Evolutionary conservation across 2,888 invertebrate species (phyloP).

Genomic region (Caenorhabditis sp.): DNA sequence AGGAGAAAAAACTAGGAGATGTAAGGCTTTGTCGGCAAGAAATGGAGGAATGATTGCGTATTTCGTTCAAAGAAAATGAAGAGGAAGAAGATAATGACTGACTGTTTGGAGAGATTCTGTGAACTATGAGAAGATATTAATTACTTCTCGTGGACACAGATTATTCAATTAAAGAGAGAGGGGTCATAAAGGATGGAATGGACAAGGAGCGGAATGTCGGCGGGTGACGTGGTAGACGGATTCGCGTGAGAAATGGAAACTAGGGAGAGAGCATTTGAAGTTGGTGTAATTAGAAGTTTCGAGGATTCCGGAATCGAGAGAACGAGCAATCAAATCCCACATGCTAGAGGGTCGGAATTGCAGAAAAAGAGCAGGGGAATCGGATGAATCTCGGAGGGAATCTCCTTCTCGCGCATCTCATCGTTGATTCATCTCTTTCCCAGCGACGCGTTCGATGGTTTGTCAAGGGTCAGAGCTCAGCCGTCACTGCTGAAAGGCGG

Average conservation of each 20-base stretch:
- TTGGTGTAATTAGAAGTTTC: conserved; percentile 25
- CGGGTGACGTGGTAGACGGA: conserved; percentile 28
- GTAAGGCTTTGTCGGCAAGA: not conserved
- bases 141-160: conserved; percentile 9
- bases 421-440: conserved; percentile 46
- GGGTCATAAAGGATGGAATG: too few relatives aligned
- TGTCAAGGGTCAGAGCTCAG: conserved; percentile 24
- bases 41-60: not conserved
- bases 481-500: conserved; percentile 26
- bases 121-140: not conserved
- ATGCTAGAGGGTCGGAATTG: not conserved
- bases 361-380: not conserved
- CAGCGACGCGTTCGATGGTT: conserved; percentile 44
- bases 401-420: conserved; percentile 11
- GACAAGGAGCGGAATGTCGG: conserved; percentile 5
- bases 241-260: conserved; percentile 28
- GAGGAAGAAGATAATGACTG: not conserved
- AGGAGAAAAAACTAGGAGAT: not conserved
- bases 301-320: conserved; percentile 7
- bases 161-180: conserved; percentile 37
- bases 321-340: conserved; percentile 18
- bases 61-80: too few relatives aligned
- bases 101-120: not conserved
- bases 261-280: not conserved
- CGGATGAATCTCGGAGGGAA: conserved; percentile 4